These are phyloP conservation scores for Epizoanthus fatuus DNA, from an alignment of 92 coral and sea anemone species.

Conservation along the genomic window DNA sequence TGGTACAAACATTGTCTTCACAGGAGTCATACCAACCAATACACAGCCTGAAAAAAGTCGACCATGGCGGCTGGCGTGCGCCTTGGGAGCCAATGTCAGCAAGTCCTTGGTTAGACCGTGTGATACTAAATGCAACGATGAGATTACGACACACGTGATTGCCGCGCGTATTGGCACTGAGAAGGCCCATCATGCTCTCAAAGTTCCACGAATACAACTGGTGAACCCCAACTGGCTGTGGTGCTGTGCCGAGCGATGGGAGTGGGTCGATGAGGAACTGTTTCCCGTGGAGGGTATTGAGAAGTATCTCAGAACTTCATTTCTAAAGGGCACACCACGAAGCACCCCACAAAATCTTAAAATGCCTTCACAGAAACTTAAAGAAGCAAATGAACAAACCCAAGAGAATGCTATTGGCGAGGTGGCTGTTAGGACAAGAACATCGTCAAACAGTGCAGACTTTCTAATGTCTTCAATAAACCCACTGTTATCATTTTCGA, in stretches of 20 bases:
- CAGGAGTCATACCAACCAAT: slow-evolving; percentile 98
- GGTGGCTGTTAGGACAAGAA: slow-evolving; percentile 15
- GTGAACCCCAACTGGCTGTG: slow-evolving; percentile 97
- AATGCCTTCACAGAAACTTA: not conserved
- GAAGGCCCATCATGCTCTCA: slow-evolving; percentile 90
- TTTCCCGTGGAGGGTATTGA: slow-evolving; percentile 95
- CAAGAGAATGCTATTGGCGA: slow-evolving; percentile 14
- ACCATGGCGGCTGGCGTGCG: slow-evolving; percentile 86
- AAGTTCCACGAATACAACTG: slow-evolving; percentile 85
- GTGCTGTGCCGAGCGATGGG: slow-evolving; percentile 98
- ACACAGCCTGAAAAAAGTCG: slow-evolving; percentile 87
- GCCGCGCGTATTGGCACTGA: slow-evolving; percentile 98
- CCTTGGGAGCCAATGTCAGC: slow-evolving; percentile 89
- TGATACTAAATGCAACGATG: slow-evolving; percentile 65
- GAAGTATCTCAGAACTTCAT: slow-evolving; percentile 71
- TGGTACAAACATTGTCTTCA: slow-evolving; percentile 90
- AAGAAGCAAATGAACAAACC: slow-evolving; percentile 16
- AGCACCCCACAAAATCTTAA: slow-evolving; percentile 74
- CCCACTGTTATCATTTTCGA: slow-evolving; percentile 92
- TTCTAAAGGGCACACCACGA: slow-evolving; percentile 64
- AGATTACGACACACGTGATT: slow-evolving; percentile 95
- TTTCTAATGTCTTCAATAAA: slow-evolving; percentile 84
- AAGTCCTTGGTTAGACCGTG: slow-evolving; percentile 75
- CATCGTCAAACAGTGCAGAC: slow-evolving; percentile 87
- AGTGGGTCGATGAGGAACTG: slow-evolving; percentile 96